Evolutionary conservation across 1,140 invertebrate genomes (phyloP), one percentile per base, ranked within the genome.

Genomic region (Bathynomus jamesi): DNA sequence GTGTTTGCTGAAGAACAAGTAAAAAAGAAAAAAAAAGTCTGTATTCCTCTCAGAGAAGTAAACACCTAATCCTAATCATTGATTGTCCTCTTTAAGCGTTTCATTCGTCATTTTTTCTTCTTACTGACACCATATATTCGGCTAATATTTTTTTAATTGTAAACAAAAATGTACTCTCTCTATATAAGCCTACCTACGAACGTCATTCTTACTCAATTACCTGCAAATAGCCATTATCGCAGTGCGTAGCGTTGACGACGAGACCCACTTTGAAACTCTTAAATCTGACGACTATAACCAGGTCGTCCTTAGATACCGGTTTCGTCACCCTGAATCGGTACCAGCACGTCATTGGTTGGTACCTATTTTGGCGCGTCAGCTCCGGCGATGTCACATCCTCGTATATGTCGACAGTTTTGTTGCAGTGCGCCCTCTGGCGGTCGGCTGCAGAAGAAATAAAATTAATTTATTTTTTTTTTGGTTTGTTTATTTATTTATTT

Each of bases 241-340:
- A 94, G 60, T 90, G 87, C 13, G 91, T 93, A 2, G 91, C 91
- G 81, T 94, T 94, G 70, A 91, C 85, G 65, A 95, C 83, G 11
- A 88, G 88, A 2, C 93, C 92, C 46, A 94, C 91, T 86, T 95
- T 94, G 83, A 94, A 94, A 81, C 92, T 93, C 85, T 93, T 93
- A 83, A 95, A 94, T 69, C 92, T 87, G 71, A 95, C 90, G 69
- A 92, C 86, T 11, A 95, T 85, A 53, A 94, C 93, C 90, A 91
- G 94, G 81, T 95, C 92, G 63, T 91, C 87, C 0, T 91, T 89
- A 17, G 89, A 89, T 7, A 79, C 78, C 0, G 91, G 90, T 65
- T 91, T 87, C 77, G 92, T 89, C 0, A 90, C 90, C 31, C 91
- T 85, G 83, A 95, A 94, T 78, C 91, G 87, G 83, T 95, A 95